These are phyloP conservation scores for Kryptolebias marmoratus DNA, from an alignment of 2,113 vertebrate species.

Conservation along the genomic window DNA sequence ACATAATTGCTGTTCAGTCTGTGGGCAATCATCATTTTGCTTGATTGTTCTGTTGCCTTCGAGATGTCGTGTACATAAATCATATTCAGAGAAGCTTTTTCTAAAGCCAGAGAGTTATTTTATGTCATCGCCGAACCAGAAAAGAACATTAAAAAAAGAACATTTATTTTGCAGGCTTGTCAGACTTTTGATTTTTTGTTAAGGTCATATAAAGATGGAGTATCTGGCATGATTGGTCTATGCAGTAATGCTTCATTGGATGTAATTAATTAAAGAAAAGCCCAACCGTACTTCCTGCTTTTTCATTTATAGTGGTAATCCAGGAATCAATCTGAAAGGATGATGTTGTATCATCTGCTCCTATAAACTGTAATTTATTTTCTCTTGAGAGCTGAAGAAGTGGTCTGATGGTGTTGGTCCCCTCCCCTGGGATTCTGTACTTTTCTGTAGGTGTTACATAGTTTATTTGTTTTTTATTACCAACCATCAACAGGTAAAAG, in stretches of 20 bases:
- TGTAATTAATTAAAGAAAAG: background rate
- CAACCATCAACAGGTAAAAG: too few relatives aligned
- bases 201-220: background rate
- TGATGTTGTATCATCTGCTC: background rate
- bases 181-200: background rate
- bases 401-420: slow-evolving; percentile 7
- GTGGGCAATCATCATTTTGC: slow-evolving; percentile 19
- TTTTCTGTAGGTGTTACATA: background rate
- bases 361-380: background rate
- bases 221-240: background rate
- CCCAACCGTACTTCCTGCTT: background rate
- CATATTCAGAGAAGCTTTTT: background rate
- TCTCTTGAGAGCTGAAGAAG: slow-evolving; percentile 13
- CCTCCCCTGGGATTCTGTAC: slow-evolving; percentile 2
- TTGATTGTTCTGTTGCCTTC: slow-evolving; percentile 20
- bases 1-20: slow-evolving; percentile 29
- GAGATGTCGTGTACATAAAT: slow-evolving; percentile 11
- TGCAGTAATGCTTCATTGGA: slow-evolving; percentile 17
- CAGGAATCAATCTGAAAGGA: slow-evolving; percentile 14
- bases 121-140: background rate
- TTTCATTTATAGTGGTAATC: slow-evolving; percentile 1
- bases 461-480: background rate
- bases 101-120: background rate
- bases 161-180: background rate
- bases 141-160: background rate